Conservation (phyloP, 2,888 invertebrate genomes). For the Anagyrus pseudococci region DNA sequence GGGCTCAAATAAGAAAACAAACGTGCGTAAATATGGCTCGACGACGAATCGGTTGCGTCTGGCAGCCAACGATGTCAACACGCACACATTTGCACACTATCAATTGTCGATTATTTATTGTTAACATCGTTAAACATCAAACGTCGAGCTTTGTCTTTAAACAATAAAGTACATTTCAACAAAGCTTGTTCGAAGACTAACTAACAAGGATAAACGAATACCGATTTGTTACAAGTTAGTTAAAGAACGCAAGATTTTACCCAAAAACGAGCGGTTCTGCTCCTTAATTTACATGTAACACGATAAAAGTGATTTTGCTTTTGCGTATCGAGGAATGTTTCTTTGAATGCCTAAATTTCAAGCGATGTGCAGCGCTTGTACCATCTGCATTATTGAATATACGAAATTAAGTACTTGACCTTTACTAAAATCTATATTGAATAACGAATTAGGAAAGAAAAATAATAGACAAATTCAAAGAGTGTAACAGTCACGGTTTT, state of each 20-base stretch:
- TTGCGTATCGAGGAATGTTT: conserved; percentile 12
- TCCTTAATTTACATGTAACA: conserved; percentile 23
- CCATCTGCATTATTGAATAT: not conserved
- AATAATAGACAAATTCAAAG: not conserved
- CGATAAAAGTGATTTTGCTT: conserved; percentile 21
- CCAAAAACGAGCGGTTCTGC: conserved; percentile 13
- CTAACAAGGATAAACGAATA: not conserved
- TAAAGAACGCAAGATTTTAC: conserved; percentile 20
- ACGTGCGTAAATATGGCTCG: not conserved
- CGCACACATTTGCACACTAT: not conserved
- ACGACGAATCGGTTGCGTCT: conserved; percentile 7
- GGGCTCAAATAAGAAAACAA: not conserved
- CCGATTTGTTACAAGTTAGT: conserved; percentile 13
- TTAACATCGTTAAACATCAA: not conserved
- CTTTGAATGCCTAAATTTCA: conserved; percentile 8
- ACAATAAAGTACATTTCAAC: not conserved
- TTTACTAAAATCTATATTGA: conserved; percentile 16
- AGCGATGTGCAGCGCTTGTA: not conserved
- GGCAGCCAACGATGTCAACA: conserved; percentile 6
- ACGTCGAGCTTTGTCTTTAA: conserved; percentile 5
- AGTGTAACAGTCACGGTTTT: conserved; percentile 16
- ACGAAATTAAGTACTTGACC: conserved; percentile 1
- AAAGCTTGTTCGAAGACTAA: conserved; percentile 1
- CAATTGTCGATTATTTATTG: conserved; percentile 28
- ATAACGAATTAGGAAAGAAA: not conserved